Evolutionary conservation across 2,113 vertebrate species (phyloP).

Genomic region (Pseudopipra pipra): DNA sequence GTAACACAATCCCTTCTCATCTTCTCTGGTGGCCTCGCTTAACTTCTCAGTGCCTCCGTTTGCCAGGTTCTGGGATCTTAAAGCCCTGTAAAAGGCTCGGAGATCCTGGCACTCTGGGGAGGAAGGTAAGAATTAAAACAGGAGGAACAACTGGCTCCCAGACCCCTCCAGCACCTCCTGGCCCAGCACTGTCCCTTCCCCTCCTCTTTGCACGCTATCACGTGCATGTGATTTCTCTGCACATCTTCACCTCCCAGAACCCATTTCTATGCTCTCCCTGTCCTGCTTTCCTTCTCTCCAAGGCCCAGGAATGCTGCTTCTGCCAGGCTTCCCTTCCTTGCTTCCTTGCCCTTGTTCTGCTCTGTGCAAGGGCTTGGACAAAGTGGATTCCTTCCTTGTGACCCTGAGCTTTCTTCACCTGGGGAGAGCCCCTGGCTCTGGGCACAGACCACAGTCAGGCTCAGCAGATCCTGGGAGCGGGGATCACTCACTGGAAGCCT

Average conservation of each 20-base stretch:
- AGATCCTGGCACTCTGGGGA: neutral
- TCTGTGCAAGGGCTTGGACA: neutral
- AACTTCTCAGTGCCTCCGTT: neutral
- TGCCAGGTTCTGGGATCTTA: neutral
- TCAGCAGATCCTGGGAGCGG: neutral
- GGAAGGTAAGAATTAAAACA: neutral
- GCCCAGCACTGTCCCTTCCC: neutral
- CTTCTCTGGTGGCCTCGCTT: conserved; percentile 48
- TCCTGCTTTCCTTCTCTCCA: neutral
- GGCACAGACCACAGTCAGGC: neutral
- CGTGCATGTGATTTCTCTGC: accelerated
- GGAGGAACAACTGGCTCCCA: neutral
- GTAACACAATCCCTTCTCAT: conserved; percentile 62
- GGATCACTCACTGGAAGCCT: neutral
- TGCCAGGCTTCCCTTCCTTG: neutral
- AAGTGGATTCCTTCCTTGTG: neutral
- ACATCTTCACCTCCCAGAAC: neutral
- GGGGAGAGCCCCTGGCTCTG: neutral
- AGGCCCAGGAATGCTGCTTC: neutral
- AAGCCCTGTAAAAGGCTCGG: neutral
- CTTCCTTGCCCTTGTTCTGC: neutral
- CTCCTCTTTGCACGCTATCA: neutral
- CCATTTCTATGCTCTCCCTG: neutral
- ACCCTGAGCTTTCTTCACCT: neutral
- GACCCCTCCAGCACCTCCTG: neutral